Evolutionary conservation across 2,888 invertebrate species (phyloP).

Genomic region (Merodon equestris): DNA sequence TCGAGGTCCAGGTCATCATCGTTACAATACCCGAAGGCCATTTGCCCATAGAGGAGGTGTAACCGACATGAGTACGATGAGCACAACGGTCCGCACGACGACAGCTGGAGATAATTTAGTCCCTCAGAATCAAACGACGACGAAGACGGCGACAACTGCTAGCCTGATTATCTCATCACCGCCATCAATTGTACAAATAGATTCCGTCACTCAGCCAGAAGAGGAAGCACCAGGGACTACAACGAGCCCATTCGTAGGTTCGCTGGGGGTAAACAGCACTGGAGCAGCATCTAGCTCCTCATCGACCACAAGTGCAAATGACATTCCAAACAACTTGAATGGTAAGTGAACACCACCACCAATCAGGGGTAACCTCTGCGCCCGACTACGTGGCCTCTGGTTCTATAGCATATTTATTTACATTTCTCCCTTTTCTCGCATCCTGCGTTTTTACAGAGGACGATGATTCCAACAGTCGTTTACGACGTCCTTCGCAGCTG

Average conservation of each 20-base stretch:
- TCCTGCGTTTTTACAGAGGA: slow-evolving; percentile 44
- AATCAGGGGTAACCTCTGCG: slow-evolving; percentile 2
- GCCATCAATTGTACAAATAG: slow-evolving; percentile 22
- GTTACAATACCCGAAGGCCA: slow-evolving; percentile 49
- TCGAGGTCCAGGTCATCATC: slow-evolving; percentile 49
- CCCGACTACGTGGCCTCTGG: too few relatives aligned
- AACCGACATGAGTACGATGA: slow-evolving; percentile 30
- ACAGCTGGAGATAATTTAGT: slow-evolving; percentile 9
- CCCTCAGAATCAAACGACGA: slow-evolving; percentile 28
- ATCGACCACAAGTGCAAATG: slow-evolving; percentile 67
- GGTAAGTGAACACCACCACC: slow-evolving; percentile 48
- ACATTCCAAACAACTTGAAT: slow-evolving; percentile 70
- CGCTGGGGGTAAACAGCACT: slow-evolving; percentile 2
- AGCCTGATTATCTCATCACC: slow-evolving; percentile 35
- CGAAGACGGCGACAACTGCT: slow-evolving; percentile 26
- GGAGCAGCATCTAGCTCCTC: slow-evolving; percentile 25
- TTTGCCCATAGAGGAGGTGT: slow-evolving; percentile 52
- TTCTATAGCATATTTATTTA: too few relatives aligned
- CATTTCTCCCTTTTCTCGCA: not conserved
- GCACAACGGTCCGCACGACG: slow-evolving; percentile 21
- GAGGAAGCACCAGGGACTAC: slow-evolving; percentile 2
- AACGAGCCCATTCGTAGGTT: slow-evolving; percentile 22
- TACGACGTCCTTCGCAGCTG: slow-evolving; percentile 30
- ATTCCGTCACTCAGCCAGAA: slow-evolving; percentile 32
- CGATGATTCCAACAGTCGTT: slow-evolving; percentile 21